Percentiles rank a stretch among this genome's conserved stretches.
phyloP scores from a whole-genome alignment of 2,888 invertebrate genomes.

The Dusona sp. region DNA sequence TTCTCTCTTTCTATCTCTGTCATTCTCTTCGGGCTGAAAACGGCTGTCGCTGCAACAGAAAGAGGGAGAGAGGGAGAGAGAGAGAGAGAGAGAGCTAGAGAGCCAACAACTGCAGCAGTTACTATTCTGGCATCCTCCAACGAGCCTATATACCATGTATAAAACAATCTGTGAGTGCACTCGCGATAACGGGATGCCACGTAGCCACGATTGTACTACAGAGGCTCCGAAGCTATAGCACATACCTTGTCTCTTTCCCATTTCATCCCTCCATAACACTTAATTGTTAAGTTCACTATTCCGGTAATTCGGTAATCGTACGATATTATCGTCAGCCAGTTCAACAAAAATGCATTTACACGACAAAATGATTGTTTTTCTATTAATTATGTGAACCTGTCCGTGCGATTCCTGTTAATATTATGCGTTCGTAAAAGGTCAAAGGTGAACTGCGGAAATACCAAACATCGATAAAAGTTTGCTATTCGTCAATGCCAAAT shows the following conservation, averaged over 20 bases:
- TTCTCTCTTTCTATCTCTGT: conserved; percentile 24
- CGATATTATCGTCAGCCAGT: conserved; percentile 40
- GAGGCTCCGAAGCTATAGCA: background rate
- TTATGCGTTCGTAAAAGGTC: background rate
- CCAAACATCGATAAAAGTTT: background rate
- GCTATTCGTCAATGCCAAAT: background rate
- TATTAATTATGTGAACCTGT: background rate
- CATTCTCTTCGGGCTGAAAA: conserved; percentile 54
- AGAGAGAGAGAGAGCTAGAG: conserved; percentile 6
- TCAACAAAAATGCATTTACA: background rate
- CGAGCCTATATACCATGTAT: conserved; percentile 52
- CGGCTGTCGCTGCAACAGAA: conserved; percentile 54
- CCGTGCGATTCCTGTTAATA: background rate
- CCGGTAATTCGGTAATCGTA: conserved; percentile 58
- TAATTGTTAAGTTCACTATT: conserved; percentile 54
- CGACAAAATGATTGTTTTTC: background rate
- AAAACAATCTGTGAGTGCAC: conserved; percentile 52
- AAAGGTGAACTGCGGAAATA: too few relatives aligned
- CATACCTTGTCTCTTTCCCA: conserved; percentile 20
- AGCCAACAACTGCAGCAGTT: conserved; percentile 55
- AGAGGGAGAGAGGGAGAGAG: background rate
- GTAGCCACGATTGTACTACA: conserved; percentile 57
- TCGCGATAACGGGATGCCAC: conserved; percentile 61
- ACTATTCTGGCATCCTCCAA: conserved; percentile 60
- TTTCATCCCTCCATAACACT: conserved; percentile 49